Evolutionary conservation across 2,888 invertebrate genomes (phyloP).

Genomic region (Lacanobia wlatinum): DNA sequence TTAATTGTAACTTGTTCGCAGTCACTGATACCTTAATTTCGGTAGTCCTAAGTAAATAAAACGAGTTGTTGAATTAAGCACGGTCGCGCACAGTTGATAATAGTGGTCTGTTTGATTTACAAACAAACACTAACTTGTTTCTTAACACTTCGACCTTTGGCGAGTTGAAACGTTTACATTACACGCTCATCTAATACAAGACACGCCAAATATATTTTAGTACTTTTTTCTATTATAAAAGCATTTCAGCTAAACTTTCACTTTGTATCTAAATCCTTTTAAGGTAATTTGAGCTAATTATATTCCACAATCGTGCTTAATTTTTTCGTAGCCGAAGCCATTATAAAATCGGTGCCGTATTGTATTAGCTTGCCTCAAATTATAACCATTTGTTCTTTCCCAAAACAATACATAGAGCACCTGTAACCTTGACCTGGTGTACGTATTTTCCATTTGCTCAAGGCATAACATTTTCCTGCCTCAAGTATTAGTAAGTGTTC

Average conservation of each 20-base stretch:
- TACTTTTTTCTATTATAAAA: background rate
- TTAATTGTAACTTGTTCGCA: slow-evolving; percentile 10
- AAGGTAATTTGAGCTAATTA: slow-evolving; percentile 16
- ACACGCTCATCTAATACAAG: slow-evolving; percentile 13
- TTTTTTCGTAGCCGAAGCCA: slow-evolving; percentile 5
- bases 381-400: slow-evolving; percentile 13
- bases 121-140: slow-evolving; percentile 74
- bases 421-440: slow-evolving; percentile 76
- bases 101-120: slow-evolving; percentile 67
- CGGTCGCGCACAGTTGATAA: slow-evolving; percentile 39
- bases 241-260: slow-evolving; percentile 35
- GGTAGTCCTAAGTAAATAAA: slow-evolving; percentile 46
- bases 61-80: slow-evolving; percentile 42
- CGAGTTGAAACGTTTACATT: slow-evolving; percentile 74
- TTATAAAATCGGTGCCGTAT: slow-evolving; percentile 9
- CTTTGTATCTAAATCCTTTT: slow-evolving; percentile 23
- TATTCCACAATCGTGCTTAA: slow-evolving; percentile 13
- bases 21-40: slow-evolving; percentile 37
- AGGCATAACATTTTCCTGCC: slow-evolving; percentile 64
- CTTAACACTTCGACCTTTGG: slow-evolving; percentile 69
- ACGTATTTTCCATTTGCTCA: slow-evolving; percentile 69
- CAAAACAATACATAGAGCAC: slow-evolving; percentile 42
- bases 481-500: slow-evolving; percentile 53
- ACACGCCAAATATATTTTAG: slow-evolving; percentile 1
- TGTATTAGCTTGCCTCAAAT: slow-evolving; percentile 8